Evolutionary conservation across 2,797 vertebrate genomes (phyloP).

Genomic region (Sebastes diaconus): DNA sequence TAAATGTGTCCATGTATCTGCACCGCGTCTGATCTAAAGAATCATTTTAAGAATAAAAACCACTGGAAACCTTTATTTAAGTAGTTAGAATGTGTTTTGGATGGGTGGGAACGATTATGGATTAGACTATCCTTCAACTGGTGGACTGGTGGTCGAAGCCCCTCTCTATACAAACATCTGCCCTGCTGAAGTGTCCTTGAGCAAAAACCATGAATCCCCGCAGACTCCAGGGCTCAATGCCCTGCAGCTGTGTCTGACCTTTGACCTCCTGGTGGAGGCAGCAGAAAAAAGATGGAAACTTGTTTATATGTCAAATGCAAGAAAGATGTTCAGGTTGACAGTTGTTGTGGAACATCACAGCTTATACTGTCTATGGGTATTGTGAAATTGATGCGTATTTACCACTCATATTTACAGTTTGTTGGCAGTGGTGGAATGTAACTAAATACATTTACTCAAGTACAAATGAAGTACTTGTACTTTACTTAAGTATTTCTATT

Average conservation of each 20-base stretch:
- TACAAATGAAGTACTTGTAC: background rate
- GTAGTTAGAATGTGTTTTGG: background rate
- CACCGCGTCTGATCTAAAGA: background rate
- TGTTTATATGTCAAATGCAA: background rate
- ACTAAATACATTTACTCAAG: background rate
- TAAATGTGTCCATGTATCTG: constrained; percentile 10
- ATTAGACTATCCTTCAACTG: background rate
- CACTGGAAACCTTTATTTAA: background rate
- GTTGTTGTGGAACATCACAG: background rate
- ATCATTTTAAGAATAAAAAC: background rate
- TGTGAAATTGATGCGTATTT: background rate
- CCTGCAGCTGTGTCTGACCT: constrained; percentile 2
- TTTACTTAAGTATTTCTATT: background rate
- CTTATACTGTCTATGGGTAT: background rate
- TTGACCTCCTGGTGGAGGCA: background rate
- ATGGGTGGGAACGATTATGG: background rate
- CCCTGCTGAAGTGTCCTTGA: background rate
- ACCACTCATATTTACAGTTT: background rate
- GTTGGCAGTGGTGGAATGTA: background rate
- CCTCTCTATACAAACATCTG: constrained; percentile 1
- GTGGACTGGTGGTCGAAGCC: background rate
- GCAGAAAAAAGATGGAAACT: background rate
- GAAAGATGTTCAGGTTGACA: background rate
- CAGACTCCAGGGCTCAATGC: background rate
- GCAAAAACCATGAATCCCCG: background rate